A percentile compares a stretch with the other conserved stretches of the same genome.
Evolutionary conservation across 2,888 invertebrate species (phyloP).

Genomic region (Gnatocerus cornutus): DNA sequence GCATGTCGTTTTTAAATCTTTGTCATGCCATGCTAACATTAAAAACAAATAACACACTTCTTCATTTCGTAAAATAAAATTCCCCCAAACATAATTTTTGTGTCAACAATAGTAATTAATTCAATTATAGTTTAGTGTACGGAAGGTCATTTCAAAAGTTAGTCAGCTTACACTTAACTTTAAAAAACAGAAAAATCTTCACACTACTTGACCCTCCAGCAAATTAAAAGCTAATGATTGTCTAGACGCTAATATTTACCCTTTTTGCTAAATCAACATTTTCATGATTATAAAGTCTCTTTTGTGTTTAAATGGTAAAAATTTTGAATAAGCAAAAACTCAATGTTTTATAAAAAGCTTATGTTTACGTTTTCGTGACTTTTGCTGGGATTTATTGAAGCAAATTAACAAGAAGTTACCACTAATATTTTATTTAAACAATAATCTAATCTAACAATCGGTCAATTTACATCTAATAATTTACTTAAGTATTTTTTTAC

Average conservation of each 20-base stretch:
- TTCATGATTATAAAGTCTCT: not conserved
- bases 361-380: not conserved
- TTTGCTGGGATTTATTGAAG: not conserved
- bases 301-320: too few relatives aligned
- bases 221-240: too few relatives aligned
- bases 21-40: not conserved
- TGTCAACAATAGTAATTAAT: conserved; percentile 14
- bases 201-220: too few relatives aligned
- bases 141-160: conserved; percentile 11
- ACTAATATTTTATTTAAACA: not conserved
- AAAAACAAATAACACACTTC: conserved; percentile 9
- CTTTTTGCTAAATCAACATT: not conserved
- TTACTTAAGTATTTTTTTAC: conserved; percentile 5
- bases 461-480: conserved; percentile 14
- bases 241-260: too few relatives aligned
- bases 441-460: not conserved
- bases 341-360: too few relatives aligned
- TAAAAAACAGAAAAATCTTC: too few relatives aligned
- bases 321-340: too few relatives aligned
- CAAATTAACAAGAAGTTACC: not conserved
- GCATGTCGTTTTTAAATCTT: not conserved
- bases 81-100: conserved; percentile 20
- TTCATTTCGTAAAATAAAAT: conserved; percentile 22
- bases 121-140: not conserved
- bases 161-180: too few relatives aligned